These are phyloP conservation scores for Hemistola chrysoprasaria DNA, from an alignment of 2,888 invertebrate genomes.

Conservation along the genomic window DNA sequence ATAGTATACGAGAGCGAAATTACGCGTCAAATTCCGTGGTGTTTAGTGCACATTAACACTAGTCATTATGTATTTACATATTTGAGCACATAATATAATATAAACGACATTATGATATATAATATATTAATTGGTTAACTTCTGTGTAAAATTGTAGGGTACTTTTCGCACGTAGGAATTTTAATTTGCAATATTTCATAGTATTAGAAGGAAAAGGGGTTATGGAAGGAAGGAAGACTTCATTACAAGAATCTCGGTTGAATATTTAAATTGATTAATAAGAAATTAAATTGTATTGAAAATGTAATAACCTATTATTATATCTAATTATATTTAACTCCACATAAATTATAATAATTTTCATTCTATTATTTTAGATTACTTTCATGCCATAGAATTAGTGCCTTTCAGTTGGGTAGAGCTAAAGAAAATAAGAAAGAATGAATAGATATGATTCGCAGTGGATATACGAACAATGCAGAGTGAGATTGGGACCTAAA, in stretches of 20 bases:
- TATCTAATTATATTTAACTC: slow-evolving; percentile 1
- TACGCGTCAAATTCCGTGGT: slow-evolving; percentile 23
- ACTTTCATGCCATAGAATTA: slow-evolving; percentile 15
- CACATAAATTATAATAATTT: background rate
- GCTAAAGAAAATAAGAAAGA: no score
- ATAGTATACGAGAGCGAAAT: background rate
- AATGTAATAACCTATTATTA: slow-evolving; percentile 1
- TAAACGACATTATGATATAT: slow-evolving; percentile 9
- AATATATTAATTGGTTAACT: slow-evolving; percentile 1
- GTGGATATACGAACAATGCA: background rate
- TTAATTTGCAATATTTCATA: background rate
- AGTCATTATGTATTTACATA: slow-evolving; percentile 59
- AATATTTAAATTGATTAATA: slow-evolving; percentile 2
- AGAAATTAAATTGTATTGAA: no score
- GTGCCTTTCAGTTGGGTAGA: slow-evolving; percentile 14
- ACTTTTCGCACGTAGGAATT: slow-evolving; percentile 2
- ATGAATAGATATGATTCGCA: no score
- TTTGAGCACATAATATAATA: slow-evolving; percentile 37
- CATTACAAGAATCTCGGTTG: slow-evolving; percentile 3
- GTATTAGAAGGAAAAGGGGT: background rate
- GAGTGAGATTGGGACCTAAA: slow-evolving; percentile 11
- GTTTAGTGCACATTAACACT: slow-evolving; percentile 61
- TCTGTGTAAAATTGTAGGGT: background rate
- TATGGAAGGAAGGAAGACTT: background rate
- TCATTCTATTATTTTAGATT: background rate